Evolutionary conservation across 2,888 invertebrate genomes (phyloP), one percentile per base, ranked within the genome.

Genomic region (Hydroisotoma schaefferi): DNA sequence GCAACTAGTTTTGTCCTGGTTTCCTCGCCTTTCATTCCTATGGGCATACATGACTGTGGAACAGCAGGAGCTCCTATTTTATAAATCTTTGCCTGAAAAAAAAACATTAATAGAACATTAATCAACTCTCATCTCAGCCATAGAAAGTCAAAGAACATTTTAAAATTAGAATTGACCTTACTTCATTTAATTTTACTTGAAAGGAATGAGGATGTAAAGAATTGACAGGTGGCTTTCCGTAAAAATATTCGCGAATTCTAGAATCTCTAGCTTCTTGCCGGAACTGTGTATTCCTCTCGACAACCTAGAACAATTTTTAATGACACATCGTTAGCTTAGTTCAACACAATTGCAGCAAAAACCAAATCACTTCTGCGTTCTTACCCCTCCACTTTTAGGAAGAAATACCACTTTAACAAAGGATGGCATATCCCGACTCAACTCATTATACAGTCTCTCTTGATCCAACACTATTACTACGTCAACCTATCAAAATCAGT

Each of bases 341-440:
- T n/a, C 33, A 33, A 33, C 15, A 12, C 10, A 44, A 37, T 46
- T 6, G 4, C 27, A 52, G 29, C 23, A 33, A 52, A 22, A 10
- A 10, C 12, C 20, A 28, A 46, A 37, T 5, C 20, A 57, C 28
- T 12, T 22, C 8, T 40, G 12, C 18, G 43, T 52, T 4, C 83
- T 82, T 76, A 91, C 97, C 43, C 99, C 99, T 26, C 97, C 97
- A 76, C 95, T 95, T 78, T 98, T 99, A 0, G 94, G 94, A 64
- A 92, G 78, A 71, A 92, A 86, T 0, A 94, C 87, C 1, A 98
- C 90, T 80, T 92, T 90, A 8, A 97, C 94, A 78, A 91, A 92
- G 64, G 85, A 84, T 0, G 97, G 95, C 83, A 98, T 87, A 77
- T 98, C 98, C 48, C 93, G 80, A 56, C 90, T 87, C 48, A 99